Evolutionary conservation across 2,113 vertebrate species (phyloP), one percentile per base, ranked within the genome.

Genomic region (Indicator maculatus): DNA sequence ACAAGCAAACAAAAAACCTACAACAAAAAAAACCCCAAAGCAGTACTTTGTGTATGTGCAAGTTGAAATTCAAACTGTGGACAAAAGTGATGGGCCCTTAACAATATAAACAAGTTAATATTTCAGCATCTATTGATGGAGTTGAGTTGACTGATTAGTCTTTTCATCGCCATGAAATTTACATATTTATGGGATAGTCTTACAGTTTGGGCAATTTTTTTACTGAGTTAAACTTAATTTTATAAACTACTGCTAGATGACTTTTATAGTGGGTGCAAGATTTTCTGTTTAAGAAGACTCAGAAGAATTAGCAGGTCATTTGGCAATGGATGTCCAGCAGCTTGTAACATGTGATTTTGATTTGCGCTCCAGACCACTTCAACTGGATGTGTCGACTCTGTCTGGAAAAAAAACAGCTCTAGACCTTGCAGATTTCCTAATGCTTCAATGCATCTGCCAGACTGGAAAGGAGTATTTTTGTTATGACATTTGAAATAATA

Each of bases 211-310:
- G 17, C 67, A 73, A 6, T 75, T 78, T 76, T 56, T 88, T 87
- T 82, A 61, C 87, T 89, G 66, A 53, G 66, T 83, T 83, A 79
- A 50, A 84, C 78, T 50, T 83, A 90, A 86, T 93, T 88, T 27
- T 39, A 41, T 86, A 33, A 84, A 28, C 73, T 82, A 17, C 58
- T 73, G 16, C 47, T 76, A 18, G 56, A 52, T 83, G 12, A 19
- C 66, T 93, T 89, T 82, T 69, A 60, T 71, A 71, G 53, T 74
- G 26, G 12, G 38, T 52, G 47, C 70, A 67, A 83, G 24, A 63
- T 87, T 50, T 80, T 77, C 31, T 66, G 6, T 83, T 86, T 83
- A 74, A 89, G 63, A 82, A 50, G 39, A 79, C 38, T 66, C 41
- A 28, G 47, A 87, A 89, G 59, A 92, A 89, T 74, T 93, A 91